A percentile compares a stretch with the other conserved stretches of the same genome.
phyloP scores from a whole-genome alignment of 2,113 vertebrate genomes.

The Petroica traversi region DNA sequence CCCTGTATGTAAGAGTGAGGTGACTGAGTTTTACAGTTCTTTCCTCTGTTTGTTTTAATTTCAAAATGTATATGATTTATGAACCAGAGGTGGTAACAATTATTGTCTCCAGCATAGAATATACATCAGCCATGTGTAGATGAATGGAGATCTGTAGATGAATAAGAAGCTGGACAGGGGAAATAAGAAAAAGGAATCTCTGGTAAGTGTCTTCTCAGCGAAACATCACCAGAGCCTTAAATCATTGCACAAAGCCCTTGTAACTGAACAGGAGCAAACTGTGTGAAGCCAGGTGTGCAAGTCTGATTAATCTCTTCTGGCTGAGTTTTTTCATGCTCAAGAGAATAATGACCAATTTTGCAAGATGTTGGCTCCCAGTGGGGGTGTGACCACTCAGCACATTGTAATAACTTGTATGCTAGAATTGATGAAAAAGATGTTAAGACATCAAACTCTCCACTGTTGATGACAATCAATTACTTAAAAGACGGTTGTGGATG shows the following conservation, averaged over 20 bases:
- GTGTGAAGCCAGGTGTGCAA: conserved; percentile 6
- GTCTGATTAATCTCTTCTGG: conserved; percentile 18
- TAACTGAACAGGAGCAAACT: not conserved
- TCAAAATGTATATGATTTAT: not conserved
- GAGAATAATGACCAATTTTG: conserved; percentile 28
- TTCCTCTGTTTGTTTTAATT: not conserved
- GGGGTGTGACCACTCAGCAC: not conserved
- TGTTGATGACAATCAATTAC: not conserved
- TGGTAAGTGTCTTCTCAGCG: not conserved
- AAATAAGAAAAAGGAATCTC: not conserved
- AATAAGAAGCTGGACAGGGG: not conserved
- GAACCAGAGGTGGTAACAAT: not conserved
- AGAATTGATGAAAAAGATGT: not conserved
- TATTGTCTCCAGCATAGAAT: not conserved
- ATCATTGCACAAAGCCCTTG: not conserved
- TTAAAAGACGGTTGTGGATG: not conserved
- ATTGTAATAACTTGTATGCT: not conserved
- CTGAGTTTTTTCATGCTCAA: not conserved
- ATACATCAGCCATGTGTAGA: not conserved
- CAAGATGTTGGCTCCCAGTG: not conserved
- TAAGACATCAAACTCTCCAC: not conserved
- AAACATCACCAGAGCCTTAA: not conserved
- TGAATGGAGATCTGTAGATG: not conserved
- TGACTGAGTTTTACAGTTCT: not conserved
- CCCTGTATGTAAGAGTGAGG: not conserved